A percentile compares a stretch with the other conserved stretches of the same genome.
Evolutionary conservation across 2,797 vertebrate species (phyloP).

Genomic region (Iguana delicatissima): DNA sequence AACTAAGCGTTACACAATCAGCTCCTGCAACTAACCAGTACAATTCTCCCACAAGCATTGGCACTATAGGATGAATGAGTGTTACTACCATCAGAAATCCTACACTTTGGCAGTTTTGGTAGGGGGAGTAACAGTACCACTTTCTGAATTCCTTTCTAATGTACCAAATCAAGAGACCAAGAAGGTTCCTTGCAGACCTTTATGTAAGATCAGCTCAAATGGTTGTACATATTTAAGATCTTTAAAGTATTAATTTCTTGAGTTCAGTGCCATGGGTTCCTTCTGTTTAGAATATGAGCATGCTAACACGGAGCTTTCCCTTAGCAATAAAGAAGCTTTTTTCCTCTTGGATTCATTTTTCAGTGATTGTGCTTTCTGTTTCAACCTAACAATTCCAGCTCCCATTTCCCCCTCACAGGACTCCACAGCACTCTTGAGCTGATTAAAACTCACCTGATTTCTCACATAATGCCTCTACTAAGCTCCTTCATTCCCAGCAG

Average conservation of each 20-base stretch:
- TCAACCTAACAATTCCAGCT: background rate
- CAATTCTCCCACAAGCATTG: background rate
- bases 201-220: background rate
- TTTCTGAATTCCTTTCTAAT: background rate
- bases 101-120: background rate
- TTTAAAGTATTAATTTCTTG: background rate
- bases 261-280: background rate
- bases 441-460: slow-evolving; percentile 34
- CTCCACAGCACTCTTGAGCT: slow-evolving; percentile 7
- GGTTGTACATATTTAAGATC: fast-evolving
- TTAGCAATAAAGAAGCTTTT: slow-evolving; percentile 14
- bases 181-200: background rate
- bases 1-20: too few species aligned
- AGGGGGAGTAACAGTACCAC: background rate
- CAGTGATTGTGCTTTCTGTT: background rate
- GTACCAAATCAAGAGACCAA: background rate
- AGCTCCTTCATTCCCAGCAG: background rate
- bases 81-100: background rate
- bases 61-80: background rate
- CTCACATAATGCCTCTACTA: slow-evolving; percentile 11
- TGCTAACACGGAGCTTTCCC: slow-evolving; percentile 27
- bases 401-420: background rate
- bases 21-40: background rate
- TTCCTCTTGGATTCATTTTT: background rate
- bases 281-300: background rate